Evolutionary conservation across 2,888 invertebrate species (phyloP).

Genomic region (Spatulosminthurus flaviceps): DNA sequence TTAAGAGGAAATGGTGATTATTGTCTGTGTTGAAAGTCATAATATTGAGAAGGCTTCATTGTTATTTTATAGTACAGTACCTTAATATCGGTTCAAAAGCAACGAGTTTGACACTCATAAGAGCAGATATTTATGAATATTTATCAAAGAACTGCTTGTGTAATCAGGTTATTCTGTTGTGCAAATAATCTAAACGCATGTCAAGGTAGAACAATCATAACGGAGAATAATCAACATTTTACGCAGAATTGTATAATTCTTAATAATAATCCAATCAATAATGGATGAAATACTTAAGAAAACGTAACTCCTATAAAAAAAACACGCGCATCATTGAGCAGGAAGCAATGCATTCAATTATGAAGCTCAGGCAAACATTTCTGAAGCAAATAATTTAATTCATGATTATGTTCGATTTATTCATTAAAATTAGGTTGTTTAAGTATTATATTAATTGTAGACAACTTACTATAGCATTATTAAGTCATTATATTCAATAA

Average conservation of each 20-base stretch:
- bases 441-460: conserved; percentile 5
- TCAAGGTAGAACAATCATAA: not conserved
- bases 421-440: not conserved
- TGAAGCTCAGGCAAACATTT: conserved; percentile 8
- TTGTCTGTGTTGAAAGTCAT: conserved; percentile 37
- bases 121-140: conserved; percentile 2
- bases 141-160: not conserved
- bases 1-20: conserved; percentile 19
- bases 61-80: conserved; percentile 12
- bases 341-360: not conserved
- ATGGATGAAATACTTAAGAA: too few species aligned
- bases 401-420: conserved; percentile 4
- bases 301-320: not conserved
- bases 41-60: conserved; percentile 15
- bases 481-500: not conserved
- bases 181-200: not conserved
- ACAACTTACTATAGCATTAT: not conserved
- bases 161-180: conserved; percentile 3
- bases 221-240: not conserved
- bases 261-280: too few species aligned
- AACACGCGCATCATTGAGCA: not conserved
- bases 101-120: not conserved
- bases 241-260: not conserved
- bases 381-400: conserved; percentile 9
- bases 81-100: not conserved